These are phyloP conservation scores for Anarrhichthys ocellatus DNA, from an alignment of 2,113 vertebrate genomes.

Conservation along the genomic window DNA sequence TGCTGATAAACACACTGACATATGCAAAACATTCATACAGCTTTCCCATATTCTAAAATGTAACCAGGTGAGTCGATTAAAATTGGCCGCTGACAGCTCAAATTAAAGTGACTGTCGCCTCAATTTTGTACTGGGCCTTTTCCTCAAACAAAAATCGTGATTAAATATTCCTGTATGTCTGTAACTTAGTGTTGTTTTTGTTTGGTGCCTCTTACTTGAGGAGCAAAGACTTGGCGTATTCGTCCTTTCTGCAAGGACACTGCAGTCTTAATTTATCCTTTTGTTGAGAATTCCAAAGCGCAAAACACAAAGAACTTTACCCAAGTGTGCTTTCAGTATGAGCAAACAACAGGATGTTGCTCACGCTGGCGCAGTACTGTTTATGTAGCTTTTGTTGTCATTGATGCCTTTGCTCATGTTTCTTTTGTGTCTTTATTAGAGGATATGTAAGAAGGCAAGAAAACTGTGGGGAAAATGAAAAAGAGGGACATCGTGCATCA, in stretches of 20 bases:
- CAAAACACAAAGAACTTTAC: constrained; percentile 28
- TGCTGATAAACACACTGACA: background rate
- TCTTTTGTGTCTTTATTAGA: constrained; percentile 14
- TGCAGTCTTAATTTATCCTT: constrained; percentile 39
- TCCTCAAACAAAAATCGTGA: background rate
- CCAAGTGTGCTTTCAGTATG: constrained; percentile 19
- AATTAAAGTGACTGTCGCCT: background rate
- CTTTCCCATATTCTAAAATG: constrained; percentile 3
- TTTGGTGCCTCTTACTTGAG: constrained; percentile 19
- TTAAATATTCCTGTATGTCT: constrained; percentile 9
- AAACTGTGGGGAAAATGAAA: constrained; percentile 10
- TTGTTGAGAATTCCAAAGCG: constrained; percentile 12
- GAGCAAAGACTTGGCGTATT: background rate
- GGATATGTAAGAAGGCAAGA: constrained; percentile 26
- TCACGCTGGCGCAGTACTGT: background rate
- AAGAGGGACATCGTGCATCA: constrained; percentile 14
- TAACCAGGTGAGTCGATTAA: background rate
- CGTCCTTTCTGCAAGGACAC: constrained; percentile 35
- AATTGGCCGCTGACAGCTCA: background rate
- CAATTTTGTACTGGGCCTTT: background rate
- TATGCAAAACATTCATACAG: background rate
- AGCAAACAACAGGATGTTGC: constrained; percentile 27
- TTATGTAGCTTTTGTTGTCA: constrained; percentile 21
- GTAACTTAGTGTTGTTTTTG: constrained; percentile 13
- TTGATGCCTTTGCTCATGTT: background rate